Evolutionary conservation across 1,140 invertebrate genomes (phyloP).

Genomic region (Conus ventricosus): DNA sequence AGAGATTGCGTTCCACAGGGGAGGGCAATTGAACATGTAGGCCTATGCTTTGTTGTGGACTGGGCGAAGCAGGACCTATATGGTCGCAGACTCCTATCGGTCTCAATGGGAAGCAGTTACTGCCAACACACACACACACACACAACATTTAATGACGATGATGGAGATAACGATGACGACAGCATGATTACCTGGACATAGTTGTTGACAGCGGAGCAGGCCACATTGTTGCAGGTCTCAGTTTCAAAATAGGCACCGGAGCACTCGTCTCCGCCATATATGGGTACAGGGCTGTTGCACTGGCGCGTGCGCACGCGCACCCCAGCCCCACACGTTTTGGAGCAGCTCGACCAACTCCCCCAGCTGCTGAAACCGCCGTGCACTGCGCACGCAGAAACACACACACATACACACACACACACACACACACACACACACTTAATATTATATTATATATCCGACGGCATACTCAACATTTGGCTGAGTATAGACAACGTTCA

Average conservation of each 20-base stretch:
- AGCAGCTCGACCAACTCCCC: not conserved
- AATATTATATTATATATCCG: too few relatives aligned
- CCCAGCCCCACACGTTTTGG: not conserved
- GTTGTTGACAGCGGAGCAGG: conserved; percentile 3
- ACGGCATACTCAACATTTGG: too few relatives aligned
- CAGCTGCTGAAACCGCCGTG: not conserved
- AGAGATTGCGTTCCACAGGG: too few relatives aligned
- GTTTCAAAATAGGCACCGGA: not conserved
- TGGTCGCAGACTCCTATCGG: too few relatives aligned
- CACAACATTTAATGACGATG: not conserved
- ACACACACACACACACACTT: too few relatives aligned
- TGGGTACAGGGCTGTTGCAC: conserved; percentile 21
- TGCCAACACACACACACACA: conserved; percentile 5
- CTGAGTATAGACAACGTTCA: too few relatives aligned
- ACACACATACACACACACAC: not conserved
- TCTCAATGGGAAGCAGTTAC: too few relatives aligned
- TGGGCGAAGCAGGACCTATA: too few relatives aligned
- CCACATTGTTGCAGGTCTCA: conserved; percentile 13
- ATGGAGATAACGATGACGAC: too few relatives aligned
- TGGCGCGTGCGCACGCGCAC: conserved; percentile 2
- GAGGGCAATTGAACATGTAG: too few relatives aligned
- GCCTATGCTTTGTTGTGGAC: too few relatives aligned
- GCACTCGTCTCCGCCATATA: not conserved
- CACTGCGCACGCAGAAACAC: conserved; percentile 6
- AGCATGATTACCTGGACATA: not conserved